These are phyloP conservation scores for Acrocera orbiculus DNA, from an alignment of 2,888 invertebrate genomes.

Conservation along the genomic window DNA sequence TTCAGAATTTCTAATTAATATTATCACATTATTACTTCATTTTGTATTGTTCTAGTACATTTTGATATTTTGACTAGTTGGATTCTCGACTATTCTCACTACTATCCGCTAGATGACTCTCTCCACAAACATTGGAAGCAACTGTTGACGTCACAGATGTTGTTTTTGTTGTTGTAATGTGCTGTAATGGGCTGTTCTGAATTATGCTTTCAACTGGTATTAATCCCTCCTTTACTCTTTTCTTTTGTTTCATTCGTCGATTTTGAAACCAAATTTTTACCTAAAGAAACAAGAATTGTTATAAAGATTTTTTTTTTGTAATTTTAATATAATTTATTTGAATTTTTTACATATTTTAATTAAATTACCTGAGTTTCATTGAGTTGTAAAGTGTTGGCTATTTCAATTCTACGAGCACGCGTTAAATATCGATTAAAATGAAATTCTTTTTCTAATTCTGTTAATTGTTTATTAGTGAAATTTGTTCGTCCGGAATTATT, in stretches of 20 bases:
- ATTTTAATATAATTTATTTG: neutral
- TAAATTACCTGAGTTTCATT: conserved; percentile 83
- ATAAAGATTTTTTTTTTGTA: neutral
- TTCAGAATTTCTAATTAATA: too few species aligned
- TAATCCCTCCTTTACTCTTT: conserved; percentile 84
- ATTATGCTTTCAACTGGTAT: conserved; percentile 42
- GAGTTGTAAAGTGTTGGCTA: conserved; percentile 85
- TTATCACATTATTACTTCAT: too few species aligned
- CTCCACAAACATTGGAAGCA: conserved; percentile 11
- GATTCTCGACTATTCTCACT: conserved; percentile 60
- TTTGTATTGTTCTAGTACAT: too few species aligned
- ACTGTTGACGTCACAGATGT: conserved; percentile 11
- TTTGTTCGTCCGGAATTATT: conserved; percentile 92
- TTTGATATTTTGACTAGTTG: too few species aligned
- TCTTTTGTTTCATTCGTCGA: conserved; percentile 95
- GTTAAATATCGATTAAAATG: conserved; percentile 99
- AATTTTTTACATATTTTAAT: neutral
- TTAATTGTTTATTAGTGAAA: conserved; percentile 98
- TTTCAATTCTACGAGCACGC: conserved; percentile 89
- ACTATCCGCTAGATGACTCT: conserved; percentile 31
- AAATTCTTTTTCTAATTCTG: conserved; percentile 97
- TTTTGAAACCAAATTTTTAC: conserved; percentile 99
- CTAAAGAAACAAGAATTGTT: conserved; percentile 15
- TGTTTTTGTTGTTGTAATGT: conserved; percentile 15
- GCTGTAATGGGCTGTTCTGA: conserved; percentile 33